Evolutionary conservation across 2,113 vertebrate genomes (phyloP), one percentile per base, ranked within the genome.

Genomic region (Pagrus major): DNA sequence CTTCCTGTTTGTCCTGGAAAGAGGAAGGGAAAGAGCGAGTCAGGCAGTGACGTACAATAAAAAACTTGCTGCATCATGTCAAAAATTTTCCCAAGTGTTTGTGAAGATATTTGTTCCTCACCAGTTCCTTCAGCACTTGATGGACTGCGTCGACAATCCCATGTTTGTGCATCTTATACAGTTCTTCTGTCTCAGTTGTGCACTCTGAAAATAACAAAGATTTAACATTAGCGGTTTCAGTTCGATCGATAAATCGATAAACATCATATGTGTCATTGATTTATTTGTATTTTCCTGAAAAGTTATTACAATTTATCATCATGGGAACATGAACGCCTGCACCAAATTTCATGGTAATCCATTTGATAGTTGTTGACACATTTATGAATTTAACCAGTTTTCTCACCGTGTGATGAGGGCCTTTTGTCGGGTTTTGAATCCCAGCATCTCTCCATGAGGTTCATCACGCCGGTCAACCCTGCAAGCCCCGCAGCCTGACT

Each of bases 401-500:
- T 76, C 91, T 90, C 49, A 95, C 94, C 39, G 0, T 12, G 20
- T 8, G 94, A 87, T 0, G 58, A 6, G 0, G 93, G 94, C 27
- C 95, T 89, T 5, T 47, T 0, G 0, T 14, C 0, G 51, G 84
- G 61, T 1, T 15, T 47, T 1, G 8, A 0, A 1, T 70, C 6
- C 95, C 95, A 95, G 72, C 95, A 94, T 20, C 2, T 33, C 37
- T 39, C 1, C 89, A 95, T 94, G 29, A 95, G 92, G 0, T 76
- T 18, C 1, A 60, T 67, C 15, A 94, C 44, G 0, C 46, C 16
- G 0, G 6, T 18, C 60, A 93, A 25, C 0, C 81, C 89, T 1
- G 69, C 76, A 0, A 21, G 8, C 0, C 89, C 92, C 0, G 41
- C 49, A 9, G 63, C 67, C 71, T 54, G 20, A 2, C 0, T 12